Evolutionary conservation across 2,113 vertebrate species (phyloP).

Genomic region (Cinclus mexicanus): DNA sequence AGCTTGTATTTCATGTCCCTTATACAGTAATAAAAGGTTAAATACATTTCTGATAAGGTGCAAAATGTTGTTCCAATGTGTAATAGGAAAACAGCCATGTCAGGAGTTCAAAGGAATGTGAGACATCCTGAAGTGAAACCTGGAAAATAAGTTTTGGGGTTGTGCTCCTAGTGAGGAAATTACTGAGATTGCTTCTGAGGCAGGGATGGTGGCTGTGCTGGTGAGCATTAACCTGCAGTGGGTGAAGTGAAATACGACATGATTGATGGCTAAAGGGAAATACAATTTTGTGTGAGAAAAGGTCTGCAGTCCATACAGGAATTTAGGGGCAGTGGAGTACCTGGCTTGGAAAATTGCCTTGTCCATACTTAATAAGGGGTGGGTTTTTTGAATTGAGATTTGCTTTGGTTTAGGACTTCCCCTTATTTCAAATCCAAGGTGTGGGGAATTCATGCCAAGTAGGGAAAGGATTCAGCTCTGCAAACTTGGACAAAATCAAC

Average conservation of each 20-base stretch:
- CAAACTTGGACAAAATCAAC: neutral
- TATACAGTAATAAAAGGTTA: neutral
- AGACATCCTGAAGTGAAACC: neutral
- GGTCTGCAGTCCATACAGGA: neutral
- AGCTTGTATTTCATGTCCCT: neutral
- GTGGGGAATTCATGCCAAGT: neutral
- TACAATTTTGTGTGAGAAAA: neutral
- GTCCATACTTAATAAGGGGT: neutral
- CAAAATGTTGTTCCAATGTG: neutral
- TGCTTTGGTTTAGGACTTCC: neutral
- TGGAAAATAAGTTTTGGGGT: neutral
- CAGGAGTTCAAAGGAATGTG: neutral
- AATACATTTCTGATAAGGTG: neutral
- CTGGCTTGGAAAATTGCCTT: neutral
- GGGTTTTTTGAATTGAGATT: neutral
- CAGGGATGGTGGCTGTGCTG: neutral
- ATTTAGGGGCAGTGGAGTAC: neutral
- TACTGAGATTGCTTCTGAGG: neutral
- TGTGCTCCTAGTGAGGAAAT: neutral
- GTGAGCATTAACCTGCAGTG: neutral
- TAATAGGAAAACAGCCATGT: neutral
- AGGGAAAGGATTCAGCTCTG: neutral
- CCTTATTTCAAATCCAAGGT: neutral
- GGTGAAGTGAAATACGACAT: neutral
- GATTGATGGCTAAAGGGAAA: neutral